Conservation (phyloP, 2,888 invertebrate species). For the Meghimatium bilineatum region DNA sequence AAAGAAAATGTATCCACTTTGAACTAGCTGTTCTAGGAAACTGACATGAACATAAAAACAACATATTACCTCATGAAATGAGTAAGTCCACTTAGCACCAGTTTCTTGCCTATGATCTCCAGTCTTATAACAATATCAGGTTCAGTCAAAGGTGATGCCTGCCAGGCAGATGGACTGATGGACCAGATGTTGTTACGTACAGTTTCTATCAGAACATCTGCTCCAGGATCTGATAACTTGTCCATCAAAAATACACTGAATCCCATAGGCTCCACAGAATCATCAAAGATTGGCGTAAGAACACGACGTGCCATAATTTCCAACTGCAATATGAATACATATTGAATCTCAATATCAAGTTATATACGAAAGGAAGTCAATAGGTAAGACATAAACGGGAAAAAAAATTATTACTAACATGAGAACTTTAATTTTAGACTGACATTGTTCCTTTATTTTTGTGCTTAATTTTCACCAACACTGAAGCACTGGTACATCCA, state of each 20-base stretch:
- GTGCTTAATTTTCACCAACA: no score
- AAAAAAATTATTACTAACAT: no score
- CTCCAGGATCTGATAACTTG: slow-evolving; percentile 35
- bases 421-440: no score
- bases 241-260: slow-evolving; percentile 45
- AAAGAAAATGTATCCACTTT: no score
- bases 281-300: slow-evolving; percentile 30
- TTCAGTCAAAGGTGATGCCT: slow-evolving; percentile 33
- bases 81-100: slow-evolving; percentile 32
- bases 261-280: slow-evolving; percentile 25
- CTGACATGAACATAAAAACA: no score
- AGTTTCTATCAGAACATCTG: slow-evolving; percentile 34
- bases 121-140: slow-evolving; percentile 38
- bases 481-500: no score
- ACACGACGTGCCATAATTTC: slow-evolving; percentile 40
- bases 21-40: no score
- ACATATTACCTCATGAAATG: slow-evolving; percentile 44
- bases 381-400: no score
- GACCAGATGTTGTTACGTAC: slow-evolving; percentile 43
- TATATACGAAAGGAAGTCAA: no score
- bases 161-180: slow-evolving; percentile 41
- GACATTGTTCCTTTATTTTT: no score
- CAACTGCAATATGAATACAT: slow-evolving; percentile 14
- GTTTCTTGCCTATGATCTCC: slow-evolving; percentile 46
- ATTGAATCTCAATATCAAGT: neutral